Evolutionary conservation across 2,888 invertebrate species (phyloP).

Genomic region (Galerucella nymphaeae): DNA sequence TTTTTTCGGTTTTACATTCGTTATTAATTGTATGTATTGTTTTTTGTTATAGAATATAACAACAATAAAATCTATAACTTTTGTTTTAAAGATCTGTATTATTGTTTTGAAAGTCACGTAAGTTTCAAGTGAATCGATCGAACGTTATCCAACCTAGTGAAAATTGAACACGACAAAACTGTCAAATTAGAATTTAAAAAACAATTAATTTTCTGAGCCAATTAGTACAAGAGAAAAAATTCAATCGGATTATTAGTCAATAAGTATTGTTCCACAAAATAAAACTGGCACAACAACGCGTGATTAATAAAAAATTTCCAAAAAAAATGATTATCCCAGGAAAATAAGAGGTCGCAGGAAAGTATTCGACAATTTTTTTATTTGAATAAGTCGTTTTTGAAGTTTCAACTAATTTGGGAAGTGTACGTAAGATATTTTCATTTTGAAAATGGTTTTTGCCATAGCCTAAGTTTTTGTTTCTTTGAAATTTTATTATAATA

Average conservation of each 20-base stretch:
- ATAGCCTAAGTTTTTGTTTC: no score
- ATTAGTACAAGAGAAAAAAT: conserved; percentile 37
- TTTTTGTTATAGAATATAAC: no score
- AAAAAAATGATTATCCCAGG: conserved; percentile 39
- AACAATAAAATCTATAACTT: not conserved
- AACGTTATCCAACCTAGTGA: conserved; percentile 9
- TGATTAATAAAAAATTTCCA: conserved; percentile 40
- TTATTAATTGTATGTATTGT: no score
- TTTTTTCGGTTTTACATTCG: no score
- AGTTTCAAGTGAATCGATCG: conserved; percentile 21
- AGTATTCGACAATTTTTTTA: conserved; percentile 22
- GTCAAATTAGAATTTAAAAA: conserved; percentile 10
- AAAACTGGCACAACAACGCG: conserved; percentile 50
- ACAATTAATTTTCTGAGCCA: conserved; percentile 7
- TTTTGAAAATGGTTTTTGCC: no score
- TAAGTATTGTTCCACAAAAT: conserved; percentile 55
- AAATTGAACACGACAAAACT: conserved; percentile 3
- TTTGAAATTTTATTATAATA: no score
- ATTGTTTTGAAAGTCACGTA: not conserved
- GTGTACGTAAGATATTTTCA: no score
- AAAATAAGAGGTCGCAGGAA: conserved; percentile 2
- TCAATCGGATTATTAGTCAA: conserved; percentile 47
- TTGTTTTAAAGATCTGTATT: not conserved
- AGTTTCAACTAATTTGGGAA: conserved; percentile 6
- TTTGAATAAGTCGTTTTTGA: conserved; percentile 19